A percentile compares a stretch with the other conserved stretches of the same genome.
Evolutionary conservation across 1,140 invertebrate genomes (phyloP).

Genomic region (Zeugodacus cucurbitae): DNA sequence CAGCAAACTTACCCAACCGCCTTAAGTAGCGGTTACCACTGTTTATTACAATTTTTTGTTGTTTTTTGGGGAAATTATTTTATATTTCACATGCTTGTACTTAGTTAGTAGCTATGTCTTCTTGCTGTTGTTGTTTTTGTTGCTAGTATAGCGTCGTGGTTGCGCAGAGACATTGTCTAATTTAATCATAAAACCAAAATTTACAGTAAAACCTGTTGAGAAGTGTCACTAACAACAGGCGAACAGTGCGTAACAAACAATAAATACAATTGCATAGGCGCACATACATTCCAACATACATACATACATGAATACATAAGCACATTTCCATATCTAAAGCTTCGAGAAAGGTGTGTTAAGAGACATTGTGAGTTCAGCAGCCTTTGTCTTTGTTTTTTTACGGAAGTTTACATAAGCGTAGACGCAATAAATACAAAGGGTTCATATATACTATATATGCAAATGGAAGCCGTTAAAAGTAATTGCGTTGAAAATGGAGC

Average conservation of each 20-base stretch:
- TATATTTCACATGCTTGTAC: not conserved
- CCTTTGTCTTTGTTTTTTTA: no score
- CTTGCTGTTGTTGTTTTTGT: not conserved
- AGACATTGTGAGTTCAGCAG: no score
- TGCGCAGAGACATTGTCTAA: not conserved
- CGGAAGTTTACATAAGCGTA: no score
- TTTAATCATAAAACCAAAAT: not conserved
- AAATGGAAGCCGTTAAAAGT: no score
- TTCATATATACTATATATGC: no score
- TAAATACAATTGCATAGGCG: not conserved
- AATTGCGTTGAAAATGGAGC: no score
- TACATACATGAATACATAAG: no score
- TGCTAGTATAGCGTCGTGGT: not conserved
- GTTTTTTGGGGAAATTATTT: not conserved
- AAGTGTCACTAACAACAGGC: not conserved
- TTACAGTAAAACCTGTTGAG: not conserved
- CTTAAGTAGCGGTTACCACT: conserved; percentile 14
- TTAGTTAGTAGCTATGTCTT: not conserved
- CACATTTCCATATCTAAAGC: no score
- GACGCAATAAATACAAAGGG: no score
- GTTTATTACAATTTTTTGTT: not conserved
- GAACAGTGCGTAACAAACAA: not conserved
- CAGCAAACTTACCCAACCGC: not conserved
- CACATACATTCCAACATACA: not conserved
- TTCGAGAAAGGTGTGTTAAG: no score